Percentiles rank a stretch among this genome's conserved stretches.
phyloP scores from a whole-genome alignment of 2,797 vertebrate genomes.

The Xenopus petersii region DNA sequence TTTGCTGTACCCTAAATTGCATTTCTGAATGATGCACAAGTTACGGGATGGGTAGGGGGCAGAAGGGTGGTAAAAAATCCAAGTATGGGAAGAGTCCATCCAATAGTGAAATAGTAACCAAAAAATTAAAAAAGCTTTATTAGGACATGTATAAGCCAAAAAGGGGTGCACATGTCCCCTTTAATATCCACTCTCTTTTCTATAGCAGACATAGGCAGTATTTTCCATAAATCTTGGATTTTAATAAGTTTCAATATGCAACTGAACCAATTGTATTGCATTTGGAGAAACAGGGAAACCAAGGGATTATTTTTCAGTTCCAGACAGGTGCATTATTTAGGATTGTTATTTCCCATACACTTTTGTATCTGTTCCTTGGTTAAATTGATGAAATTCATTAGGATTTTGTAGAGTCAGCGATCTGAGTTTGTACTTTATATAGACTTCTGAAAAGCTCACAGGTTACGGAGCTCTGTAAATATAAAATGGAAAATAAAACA shows the following conservation, averaged over 20 bases:
- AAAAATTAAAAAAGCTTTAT: too few species aligned
- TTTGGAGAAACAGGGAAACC: constrained; percentile 35
- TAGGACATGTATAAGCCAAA: too few species aligned
- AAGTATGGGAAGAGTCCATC: too few species aligned
- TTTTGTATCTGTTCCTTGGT: constrained; percentile 33
- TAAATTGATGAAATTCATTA: constrained; percentile 57
- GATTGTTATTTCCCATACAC: background rate
- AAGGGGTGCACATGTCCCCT: too few species aligned
- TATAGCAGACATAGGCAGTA: background rate
- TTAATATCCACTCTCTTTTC: too few species aligned
- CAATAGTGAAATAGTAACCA: too few species aligned
- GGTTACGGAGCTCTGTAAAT: too few species aligned
- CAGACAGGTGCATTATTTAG: constrained; percentile 50
- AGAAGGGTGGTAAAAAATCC: too few species aligned
- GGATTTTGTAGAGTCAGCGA: constrained; percentile 35
- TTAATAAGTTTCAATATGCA: background rate
- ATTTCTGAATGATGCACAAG: too few species aligned
- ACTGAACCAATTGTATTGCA: constrained; percentile 43
- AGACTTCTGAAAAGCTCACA: background rate
- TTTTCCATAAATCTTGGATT: constrained; percentile 3
- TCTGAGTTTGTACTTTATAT: background rate
- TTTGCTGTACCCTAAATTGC: too few species aligned
- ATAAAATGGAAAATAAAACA: too few species aligned
- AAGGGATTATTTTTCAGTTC: constrained; percentile 47
- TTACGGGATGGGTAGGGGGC: too few species aligned